Base-by-base conservation (phyloP, 2,113 vertebrate species). In the Hepsetus odoe region DNA sequence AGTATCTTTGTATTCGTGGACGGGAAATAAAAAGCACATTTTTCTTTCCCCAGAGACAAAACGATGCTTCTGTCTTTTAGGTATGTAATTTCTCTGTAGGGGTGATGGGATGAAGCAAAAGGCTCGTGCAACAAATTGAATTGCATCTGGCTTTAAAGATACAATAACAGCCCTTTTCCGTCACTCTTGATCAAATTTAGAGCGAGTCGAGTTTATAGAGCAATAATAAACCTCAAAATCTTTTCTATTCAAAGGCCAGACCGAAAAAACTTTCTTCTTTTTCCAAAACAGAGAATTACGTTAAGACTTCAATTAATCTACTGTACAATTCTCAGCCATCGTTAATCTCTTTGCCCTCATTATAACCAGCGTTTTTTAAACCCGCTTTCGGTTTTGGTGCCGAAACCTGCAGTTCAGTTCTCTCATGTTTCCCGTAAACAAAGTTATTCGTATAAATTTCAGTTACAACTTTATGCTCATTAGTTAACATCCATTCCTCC, bases 121-220 rank as follows among this genome's bases (percentile, higher is more conserved):
- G 14, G 53, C 56, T 77, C 44, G 33, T 58, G 32, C 18, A 3
- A 59, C 51, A 33, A 77, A 59, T 69, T 59, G 59, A 14, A 70
- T 35, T 9, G 9, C 8, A 51, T 38, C 55, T 46, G 53, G 76
- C 28, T 46, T 44, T 46, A 77, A 77, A 44, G 62, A 20, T 20
- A 42, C 74, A 76, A 76, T 55, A 76, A 67, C 32, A 67, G 28
- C 46, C 53, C 55, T 56, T 76, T 67, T 24, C 33, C 49, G 14
- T 30, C 22, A 76, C 38, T 44, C 46, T 33, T 55, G 32, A 66
- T 66, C 74, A 53, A 26, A 38, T 66, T 66, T 26, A 16, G 14
- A 33, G 22, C 20, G 16, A 33, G 5, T 7, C 3, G 16, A 40
- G 7, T 65, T 55, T 68, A 44, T 33, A 46, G 12, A 55, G 51